Percentiles rank a stretch among this genome's conserved stretches.
These are phyloP conservation scores for Polyommatus icarus DNA, from an alignment of 2,888 invertebrate genomes.

Conservation along the genomic window DNA sequence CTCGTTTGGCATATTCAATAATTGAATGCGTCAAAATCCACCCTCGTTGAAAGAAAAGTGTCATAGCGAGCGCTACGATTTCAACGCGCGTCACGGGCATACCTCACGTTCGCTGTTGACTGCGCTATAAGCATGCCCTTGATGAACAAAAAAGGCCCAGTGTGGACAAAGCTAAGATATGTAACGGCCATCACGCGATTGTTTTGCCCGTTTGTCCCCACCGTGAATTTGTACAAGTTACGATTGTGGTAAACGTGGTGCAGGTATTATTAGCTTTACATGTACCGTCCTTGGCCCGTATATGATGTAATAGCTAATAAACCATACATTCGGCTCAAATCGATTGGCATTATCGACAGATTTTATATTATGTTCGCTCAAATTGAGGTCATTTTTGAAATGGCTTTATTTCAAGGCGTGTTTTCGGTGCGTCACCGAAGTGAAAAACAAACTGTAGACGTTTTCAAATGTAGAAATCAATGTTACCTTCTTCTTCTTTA, in stretches of 20 bases:
- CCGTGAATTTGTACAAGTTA: neutral
- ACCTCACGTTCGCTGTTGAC: too few relatives aligned
- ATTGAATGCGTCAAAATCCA: too few relatives aligned
- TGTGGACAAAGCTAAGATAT: too few relatives aligned
- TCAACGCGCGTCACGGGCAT: too few relatives aligned
- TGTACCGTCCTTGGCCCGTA: conserved; percentile 18
- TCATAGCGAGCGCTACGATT: too few relatives aligned
- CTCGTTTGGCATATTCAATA: too few relatives aligned
- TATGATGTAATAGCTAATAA: conserved; percentile 14
- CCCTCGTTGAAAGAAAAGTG: too few relatives aligned
- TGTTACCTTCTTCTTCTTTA: too few relatives aligned
- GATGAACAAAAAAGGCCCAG: too few relatives aligned
- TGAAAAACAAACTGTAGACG: too few relatives aligned
- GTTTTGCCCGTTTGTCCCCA: neutral
- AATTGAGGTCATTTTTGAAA: neutral
- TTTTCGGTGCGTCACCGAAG: neutral
- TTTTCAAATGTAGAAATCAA: neutral
- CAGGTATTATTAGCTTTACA: conserved; percentile 1
- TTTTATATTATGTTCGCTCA: neutral
- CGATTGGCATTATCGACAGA: conserved; percentile 5
- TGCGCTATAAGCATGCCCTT: too few relatives aligned
- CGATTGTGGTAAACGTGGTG: neutral
- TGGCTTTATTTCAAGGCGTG: neutral
- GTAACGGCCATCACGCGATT: neutral
- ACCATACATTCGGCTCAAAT: neutral